Percentiles rank a stretch among this genome's conserved stretches.
Evolutionary conservation across 2,113 vertebrate genomes (phyloP).

Genomic region (Pedionomus torquatus): DNA sequence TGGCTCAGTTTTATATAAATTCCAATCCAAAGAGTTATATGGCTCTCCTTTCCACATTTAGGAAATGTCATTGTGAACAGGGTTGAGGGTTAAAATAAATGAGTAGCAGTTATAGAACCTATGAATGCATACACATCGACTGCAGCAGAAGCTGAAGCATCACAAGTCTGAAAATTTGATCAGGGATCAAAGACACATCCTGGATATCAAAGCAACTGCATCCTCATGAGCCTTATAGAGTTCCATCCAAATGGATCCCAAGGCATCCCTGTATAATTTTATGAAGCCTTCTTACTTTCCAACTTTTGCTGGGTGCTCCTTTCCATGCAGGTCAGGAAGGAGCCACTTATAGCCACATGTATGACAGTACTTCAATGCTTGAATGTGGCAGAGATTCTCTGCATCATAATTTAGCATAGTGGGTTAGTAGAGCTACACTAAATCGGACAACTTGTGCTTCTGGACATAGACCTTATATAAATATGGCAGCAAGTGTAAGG

Average conservation of each 20-base stretch:
- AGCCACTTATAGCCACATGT: not conserved
- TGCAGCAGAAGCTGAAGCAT: not conserved
- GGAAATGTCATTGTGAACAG: not conserved
- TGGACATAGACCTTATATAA: not conserved
- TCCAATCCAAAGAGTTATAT: not conserved
- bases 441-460: not conserved
- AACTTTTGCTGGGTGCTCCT: not conserved
- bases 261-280: not conserved
- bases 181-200: not conserved
- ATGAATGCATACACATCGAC: accelerated
- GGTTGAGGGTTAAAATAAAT: not conserved
- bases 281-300: not conserved
- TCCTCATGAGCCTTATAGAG: not conserved
- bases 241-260: not conserved
- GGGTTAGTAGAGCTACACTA: not conserved
- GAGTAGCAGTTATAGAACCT: not conserved
- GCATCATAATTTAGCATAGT: not conserved
- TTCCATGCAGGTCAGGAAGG: not conserved
- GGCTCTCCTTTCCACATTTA: not conserved
- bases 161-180: not conserved
- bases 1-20: not conserved
- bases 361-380: not conserved
- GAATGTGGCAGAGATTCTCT: not conserved
- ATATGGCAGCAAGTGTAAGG: accelerated
- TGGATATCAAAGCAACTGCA: not conserved